Evolutionary conservation across 2,797 vertebrate genomes (phyloP).

Genomic region (Syngnathus acus): DNA sequence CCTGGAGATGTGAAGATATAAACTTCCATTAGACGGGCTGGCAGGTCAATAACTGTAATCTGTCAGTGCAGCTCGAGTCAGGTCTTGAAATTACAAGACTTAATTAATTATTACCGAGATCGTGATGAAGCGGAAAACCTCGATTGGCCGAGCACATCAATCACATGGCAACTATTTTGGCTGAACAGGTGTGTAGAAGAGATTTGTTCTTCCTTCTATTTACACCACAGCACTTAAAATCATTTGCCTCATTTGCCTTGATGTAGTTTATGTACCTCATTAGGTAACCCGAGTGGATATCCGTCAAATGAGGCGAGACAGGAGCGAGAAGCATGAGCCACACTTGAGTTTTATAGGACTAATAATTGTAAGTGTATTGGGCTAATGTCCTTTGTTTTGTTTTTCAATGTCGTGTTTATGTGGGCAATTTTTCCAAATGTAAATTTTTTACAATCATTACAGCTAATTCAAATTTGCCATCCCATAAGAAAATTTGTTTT

Average conservation of each 20-base stretch:
- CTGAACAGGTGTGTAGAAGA: background rate
- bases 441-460: background rate
- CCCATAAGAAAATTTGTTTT: background rate
- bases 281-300: slow-evolving; percentile 28
- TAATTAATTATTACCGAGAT: slow-evolving; percentile 2
- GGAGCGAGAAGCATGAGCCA: slow-evolving; percentile 38
- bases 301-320: slow-evolving; percentile 18
- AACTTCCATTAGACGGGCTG: background rate
- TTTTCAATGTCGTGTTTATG: background rate
- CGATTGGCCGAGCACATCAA: background rate
- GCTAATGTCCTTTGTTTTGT: background rate
- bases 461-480: background rate
- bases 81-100: background rate
- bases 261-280: slow-evolving; percentile 15
- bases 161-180: background rate
- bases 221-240: slow-evolving; percentile 6
- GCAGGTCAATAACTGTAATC: background rate
- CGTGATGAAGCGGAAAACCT: background rate
- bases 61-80: background rate
- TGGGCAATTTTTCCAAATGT: background rate
- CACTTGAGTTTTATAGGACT: slow-evolving; percentile 20
- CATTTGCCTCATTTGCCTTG: slow-evolving; percentile 13
- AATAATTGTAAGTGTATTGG: background rate
- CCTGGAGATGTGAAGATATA: background rate
- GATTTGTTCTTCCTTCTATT: background rate